These are phyloP conservation scores for Rhinopomastus cyanomelas DNA, from an alignment of 2,113 vertebrate genomes.

Conservation along the genomic window DNA sequence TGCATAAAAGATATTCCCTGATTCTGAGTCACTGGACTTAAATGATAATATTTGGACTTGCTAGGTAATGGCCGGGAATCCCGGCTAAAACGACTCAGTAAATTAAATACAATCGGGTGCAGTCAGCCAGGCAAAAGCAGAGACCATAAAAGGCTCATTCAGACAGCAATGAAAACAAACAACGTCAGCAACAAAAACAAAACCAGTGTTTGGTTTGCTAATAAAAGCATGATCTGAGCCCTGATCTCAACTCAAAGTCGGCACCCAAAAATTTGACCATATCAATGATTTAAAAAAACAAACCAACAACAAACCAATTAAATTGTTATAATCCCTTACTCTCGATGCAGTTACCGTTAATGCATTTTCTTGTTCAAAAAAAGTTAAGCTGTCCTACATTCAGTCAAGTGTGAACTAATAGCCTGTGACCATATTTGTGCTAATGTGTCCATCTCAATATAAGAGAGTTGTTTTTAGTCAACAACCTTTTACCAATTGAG, in stretches of 20 bases:
- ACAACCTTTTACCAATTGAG: neutral
- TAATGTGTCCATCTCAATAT: neutral
- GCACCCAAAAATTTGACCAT: neutral
- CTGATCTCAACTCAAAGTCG: slow-evolving; percentile 5
- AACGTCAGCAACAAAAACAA: slow-evolving; percentile 68
- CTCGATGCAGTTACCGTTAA: neutral
- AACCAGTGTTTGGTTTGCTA: slow-evolving; percentile 71
- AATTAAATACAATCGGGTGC: slow-evolving; percentile 58
- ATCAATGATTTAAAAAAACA: neutral
- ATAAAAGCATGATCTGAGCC: slow-evolving; percentile 60
- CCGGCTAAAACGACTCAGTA: slow-evolving; percentile 32
- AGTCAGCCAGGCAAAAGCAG: slow-evolving; percentile 47
- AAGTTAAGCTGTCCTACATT: neutral
- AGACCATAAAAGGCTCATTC: slow-evolving; percentile 64
- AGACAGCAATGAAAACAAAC: slow-evolving; percentile 69
- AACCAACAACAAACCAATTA: neutral
- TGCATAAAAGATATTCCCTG: slow-evolving; percentile 37
- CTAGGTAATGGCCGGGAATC: slow-evolving; percentile 34
- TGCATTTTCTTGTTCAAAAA: neutral
- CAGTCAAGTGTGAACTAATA: neutral
- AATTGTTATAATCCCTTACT: neutral
- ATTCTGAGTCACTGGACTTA: slow-evolving; percentile 30
- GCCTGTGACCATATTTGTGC: neutral
- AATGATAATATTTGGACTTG: slow-evolving; percentile 32
- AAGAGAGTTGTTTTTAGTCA: neutral